Evolutionary conservation across 2,888 invertebrate species (phyloP), one percentile per base, ranked within the genome.

Genomic region (Heliconius cydno): DNA sequence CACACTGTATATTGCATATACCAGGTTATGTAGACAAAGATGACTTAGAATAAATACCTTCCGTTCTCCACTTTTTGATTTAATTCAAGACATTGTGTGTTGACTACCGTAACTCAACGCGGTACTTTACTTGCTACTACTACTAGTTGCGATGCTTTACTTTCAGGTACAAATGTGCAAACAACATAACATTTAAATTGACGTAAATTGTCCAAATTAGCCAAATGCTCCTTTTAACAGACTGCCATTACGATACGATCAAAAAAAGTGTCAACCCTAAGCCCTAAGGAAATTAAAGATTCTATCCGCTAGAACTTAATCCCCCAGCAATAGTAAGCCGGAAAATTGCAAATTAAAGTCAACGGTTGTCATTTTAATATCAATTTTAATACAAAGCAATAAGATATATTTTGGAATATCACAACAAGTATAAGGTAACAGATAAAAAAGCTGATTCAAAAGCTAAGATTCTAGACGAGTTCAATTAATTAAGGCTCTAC

Each of bases 231-330:
- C 34, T 57, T 38, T 38, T n/a, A 60, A 60, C 34, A 73, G 86
- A 85, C 83, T 79, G 86, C 87, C 86, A 87, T 86, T 85, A 87
- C 88, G 88, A 87, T 88, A 86, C 90, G 90, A 90, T 91, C 89
- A 90, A 88, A 88, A 52, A 88, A 79, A 79, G 72, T 76, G 85
- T 87, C 87, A 88, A 86, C 88, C 85, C 90, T 86, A 89, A 90
- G 90, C 91, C 90, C 92, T 85, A 86, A 93, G 94, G 94, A 94
- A 94, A 94, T 94, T 94, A 94, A 93, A 94, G 93, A 94, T 94
- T 94, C 93, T 93, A 92, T 92, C 92, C 92, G 88, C 90, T 90
- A 91, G 90, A 89, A 90, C 92, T 93, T 93, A 94, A 94, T 94
- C 92, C 90, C 89, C 84, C 87, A 84, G 90, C 90, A 92, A 92